Base-by-base conservation (phyloP, 2,113 vertebrate species). In the Rhynchomys soricoides region DNA sequence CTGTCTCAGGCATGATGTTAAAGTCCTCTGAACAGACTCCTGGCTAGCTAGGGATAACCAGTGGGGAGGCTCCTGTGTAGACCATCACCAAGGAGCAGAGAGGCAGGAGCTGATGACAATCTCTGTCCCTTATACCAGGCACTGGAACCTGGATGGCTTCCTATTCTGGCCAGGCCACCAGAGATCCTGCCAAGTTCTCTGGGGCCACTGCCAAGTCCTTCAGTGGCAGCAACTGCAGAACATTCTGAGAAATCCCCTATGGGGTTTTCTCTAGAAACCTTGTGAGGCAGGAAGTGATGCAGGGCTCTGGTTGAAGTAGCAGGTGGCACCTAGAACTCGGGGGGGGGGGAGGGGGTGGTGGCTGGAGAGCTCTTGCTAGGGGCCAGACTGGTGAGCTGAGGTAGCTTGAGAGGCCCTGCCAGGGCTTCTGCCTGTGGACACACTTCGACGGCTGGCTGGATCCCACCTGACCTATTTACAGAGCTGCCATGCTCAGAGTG, bases 261-360 rank as follows among this genome's bases (percentile, higher is more conserved):
- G 8, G 83, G 87, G 73, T 29, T 96, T 96, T 93, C 95, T 95
- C 29, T 43, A 17, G 95, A 94, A 97, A 52, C n/a, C 71, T 0
- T 0, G 78, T 2, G 62, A 86, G 92, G 96, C 95, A 77, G 96
- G 96, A 97, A 94, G 95, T 93, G 90, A 93, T 74, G 31, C 12
- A 64, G 94, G 86, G 83, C 71, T 88, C 45, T 3, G 29, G 82
- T 13, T 7, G 13, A 4, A 89, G 37, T 7, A 34, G 85, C 57
- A 66, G 83, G 68, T 59, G 88, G 81, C 71, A 59, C 15, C 19
- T 2, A 31, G 45, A 40, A 26, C 68, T 55, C 45, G 40, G 45
- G 55, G 0, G 1, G n/a, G n/a, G n/a, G n/a, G n/a, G n/a, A n/a
- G n/a, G n/a, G n/a, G n/a, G n/a, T n/a, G n/a, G n/a, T n/a, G n/a